Evolutionary conservation across 2,113 vertebrate genomes (phyloP).

Genomic region (Hydropotes inermis): DNA sequence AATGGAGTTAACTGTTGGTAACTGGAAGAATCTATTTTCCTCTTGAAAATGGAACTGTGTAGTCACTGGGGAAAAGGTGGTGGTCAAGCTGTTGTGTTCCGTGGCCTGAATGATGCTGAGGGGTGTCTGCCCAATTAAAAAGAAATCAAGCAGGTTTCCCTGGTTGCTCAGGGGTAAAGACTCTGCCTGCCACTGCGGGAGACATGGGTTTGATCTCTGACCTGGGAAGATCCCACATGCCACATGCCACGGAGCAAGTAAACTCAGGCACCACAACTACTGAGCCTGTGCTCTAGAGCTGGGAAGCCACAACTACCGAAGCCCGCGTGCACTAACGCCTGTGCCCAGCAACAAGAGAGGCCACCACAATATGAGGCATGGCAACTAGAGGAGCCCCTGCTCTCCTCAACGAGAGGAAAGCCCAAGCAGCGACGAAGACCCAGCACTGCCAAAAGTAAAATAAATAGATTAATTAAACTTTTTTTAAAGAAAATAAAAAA

Average conservation of each 20-base stretch:
- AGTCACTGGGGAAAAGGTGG: neutral
- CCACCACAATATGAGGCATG: rapidly evolving
- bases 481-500: neutral
- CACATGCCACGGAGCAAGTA: neutral
- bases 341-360: neutral
- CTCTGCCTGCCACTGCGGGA: neutral
- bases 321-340: rapidly evolving
- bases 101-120: neutral
- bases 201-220: neutral
- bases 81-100: neutral
- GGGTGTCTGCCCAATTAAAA: neutral
- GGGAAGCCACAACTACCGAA: neutral
- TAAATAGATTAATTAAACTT: neutral
- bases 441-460: neutral
- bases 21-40: neutral
- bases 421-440: rapidly evolving
- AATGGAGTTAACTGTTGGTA: neutral
- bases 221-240: neutral
- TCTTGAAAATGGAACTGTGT: neutral
- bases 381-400: neutral
- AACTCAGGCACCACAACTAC: neutral
- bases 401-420: neutral
- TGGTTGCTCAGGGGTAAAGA: neutral
- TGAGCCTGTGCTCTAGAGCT: neutral
- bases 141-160: neutral